Conservation (phyloP, 2,888 invertebrate species). For the Thalpophila matura region DNA sequence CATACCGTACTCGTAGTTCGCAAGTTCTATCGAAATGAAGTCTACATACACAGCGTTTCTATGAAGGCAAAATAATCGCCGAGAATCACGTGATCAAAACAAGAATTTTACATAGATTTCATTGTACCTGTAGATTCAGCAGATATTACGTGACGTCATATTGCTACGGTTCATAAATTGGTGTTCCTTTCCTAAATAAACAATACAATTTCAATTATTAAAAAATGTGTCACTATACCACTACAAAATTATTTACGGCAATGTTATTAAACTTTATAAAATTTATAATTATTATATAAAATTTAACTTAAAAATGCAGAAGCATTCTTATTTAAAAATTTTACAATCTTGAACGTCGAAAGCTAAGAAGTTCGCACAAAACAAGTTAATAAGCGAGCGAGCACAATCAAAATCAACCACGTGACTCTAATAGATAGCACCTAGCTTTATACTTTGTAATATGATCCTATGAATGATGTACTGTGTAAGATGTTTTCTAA, state of each 20-base stretch:
- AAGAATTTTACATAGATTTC: conserved; percentile 5
- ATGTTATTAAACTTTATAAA: conserved; percentile 19
- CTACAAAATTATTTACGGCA: conserved; percentile 29
- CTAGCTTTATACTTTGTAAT: conserved; percentile 55
- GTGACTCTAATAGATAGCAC: conserved; percentile 59
- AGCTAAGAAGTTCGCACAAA: conserved; percentile 36
- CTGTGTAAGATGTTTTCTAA: conserved; percentile 39
- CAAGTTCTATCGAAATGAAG: too few species aligned
- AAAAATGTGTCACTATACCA: conserved; percentile 34
- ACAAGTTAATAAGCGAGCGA: conserved; percentile 46
- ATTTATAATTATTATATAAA: conserved; percentile 20
- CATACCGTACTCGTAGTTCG: too few species aligned
- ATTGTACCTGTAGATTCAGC: conserved; percentile 10
- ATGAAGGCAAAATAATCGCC: conserved; percentile 37
- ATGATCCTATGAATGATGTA: conserved; percentile 50
- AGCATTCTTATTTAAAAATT: conserved; percentile 25
- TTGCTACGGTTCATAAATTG: conserved; percentile 1
- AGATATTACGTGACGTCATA: conserved; percentile 27
- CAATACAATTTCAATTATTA: conserved; percentile 23
- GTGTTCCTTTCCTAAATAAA: conserved; percentile 19
- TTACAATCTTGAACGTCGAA: conserved; percentile 38
- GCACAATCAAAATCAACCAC: conserved; percentile 44
- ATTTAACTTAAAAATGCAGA: conserved; percentile 38
- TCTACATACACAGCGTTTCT: conserved; percentile 7
- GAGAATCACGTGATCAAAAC: conserved; percentile 46